A percentile compares a stretch with the other conserved stretches of the same genome.
phyloP scores from a whole-genome alignment of 2,113 vertebrate species.

The Apodemus speciosus region DNA sequence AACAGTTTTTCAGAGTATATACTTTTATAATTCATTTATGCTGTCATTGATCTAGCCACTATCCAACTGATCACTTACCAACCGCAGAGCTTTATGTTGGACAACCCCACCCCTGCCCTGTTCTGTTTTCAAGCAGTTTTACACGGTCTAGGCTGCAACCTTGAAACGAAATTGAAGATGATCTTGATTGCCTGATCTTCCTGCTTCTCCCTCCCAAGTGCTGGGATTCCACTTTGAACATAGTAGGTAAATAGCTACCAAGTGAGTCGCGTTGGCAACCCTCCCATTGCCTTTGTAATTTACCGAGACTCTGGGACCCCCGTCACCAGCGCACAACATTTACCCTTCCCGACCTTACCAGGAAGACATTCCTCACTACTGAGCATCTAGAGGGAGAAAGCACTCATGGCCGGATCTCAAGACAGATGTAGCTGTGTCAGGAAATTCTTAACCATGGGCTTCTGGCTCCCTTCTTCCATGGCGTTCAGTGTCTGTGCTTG shows the following conservation, averaged over 20 bases:
- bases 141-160: not conserved
- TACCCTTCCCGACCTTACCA: not conserved
- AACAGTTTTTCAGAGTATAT: not conserved
- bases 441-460: not conserved
- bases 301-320: conserved; percentile 6
- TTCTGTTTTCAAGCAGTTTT: not conserved
- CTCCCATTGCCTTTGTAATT: conserved; percentile 13
- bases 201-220: not conserved
- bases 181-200: not conserved
- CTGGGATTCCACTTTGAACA: not conserved
- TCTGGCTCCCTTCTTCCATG: not conserved
- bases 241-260: not conserved
- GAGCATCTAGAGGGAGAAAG: not conserved
- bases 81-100: not conserved
- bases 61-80: conserved; percentile 9
- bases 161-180: not conserved
- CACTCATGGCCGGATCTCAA: conserved; percentile 5
- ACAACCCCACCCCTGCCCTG: not conserved
- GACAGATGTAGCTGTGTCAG: not conserved
- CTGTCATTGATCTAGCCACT: not conserved
- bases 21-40: not conserved
- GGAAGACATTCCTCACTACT: conserved; percentile 42
- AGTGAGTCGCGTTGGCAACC: not conserved
- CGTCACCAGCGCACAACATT: conserved; percentile 44
- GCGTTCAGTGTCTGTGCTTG: not conserved